Base-by-base conservation (phyloP, 2,888 invertebrate genomes). In the Gryllus longicercus region DNA sequence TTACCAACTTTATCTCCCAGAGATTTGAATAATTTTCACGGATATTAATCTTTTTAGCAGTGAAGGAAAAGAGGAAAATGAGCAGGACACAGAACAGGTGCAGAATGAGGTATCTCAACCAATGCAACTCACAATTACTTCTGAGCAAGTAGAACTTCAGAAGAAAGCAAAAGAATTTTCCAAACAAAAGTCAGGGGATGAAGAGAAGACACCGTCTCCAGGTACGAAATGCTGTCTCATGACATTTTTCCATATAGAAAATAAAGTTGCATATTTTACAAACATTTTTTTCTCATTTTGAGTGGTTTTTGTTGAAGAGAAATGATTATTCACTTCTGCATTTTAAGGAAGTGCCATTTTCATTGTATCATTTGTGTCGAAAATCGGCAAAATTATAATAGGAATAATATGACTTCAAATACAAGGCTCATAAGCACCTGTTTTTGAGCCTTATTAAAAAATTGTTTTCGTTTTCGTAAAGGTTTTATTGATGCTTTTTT, bases 131-230 rank as follows among this genome's bases (percentile, higher is more conserved):
- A 89, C 88, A 83, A 90, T 90, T 82, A 89, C 89, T 82, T 89
- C 89, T 2, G 88, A 89, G 83, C 86, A 89, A 80, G 87, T 86
- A 78, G 89, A 90, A 78, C 86, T 90, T 79, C 90, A 90, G 84
- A 89, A 90, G 84, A 89, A 90, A 84, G 90, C 90, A 3, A 90
- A 90, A 84, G 83, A 90, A 84, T 90, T 90, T 84, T 89, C 89
- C 83, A 87, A 51, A 87, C 87, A 80, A 86, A 86, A 84, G 21
- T 88, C 88, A 80, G 85, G 86, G 10, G 87, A 87, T 79, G 84
- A 85, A 3, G 86, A 86, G 78, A 88, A 88, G n/a, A 18, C 63
- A 18, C 63, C 16, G 5, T 18, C 16, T 63, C 63, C 63, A 63
- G 63, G 63, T 63, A 63, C n/a, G 1, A 38, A 38, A 38, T 38